Percentiles rank a stretch among this genome's conserved stretches.
These are phyloP conservation scores for Plecotus auritus DNA, from an alignment of 2,113 vertebrate genomes.

Conservation along the genomic window DNA sequence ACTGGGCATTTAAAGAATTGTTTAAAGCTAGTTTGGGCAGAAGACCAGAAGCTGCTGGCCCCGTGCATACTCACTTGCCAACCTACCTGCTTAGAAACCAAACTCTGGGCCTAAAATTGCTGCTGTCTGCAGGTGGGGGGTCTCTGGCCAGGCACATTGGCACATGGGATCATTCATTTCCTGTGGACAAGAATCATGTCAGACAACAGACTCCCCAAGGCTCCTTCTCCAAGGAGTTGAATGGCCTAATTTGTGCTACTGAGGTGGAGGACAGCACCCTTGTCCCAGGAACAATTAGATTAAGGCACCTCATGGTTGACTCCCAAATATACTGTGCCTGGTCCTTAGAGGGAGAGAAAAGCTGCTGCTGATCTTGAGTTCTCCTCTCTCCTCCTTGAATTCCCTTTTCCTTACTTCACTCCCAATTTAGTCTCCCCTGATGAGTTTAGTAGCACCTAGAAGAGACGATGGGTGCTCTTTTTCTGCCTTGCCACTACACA, in stretches of 20 bases:
- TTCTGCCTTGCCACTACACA: not conserved
- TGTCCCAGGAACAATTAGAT: not conserved
- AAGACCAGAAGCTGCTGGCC: not conserved
- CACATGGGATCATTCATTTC: not conserved
- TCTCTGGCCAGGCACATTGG: not conserved
- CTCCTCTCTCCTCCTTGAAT: not conserved
- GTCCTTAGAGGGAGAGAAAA: not conserved
- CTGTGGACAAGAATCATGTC: slow-evolving; percentile 20
- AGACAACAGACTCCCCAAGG: not conserved
- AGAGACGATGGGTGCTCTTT: not conserved
- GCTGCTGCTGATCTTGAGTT: slow-evolving; percentile 16
- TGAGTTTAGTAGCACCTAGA: not conserved
- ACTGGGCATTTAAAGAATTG: slow-evolving; percentile 17
- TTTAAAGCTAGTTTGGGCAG: not conserved
- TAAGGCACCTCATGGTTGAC: not conserved
- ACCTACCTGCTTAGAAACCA: not conserved
- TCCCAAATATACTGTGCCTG: not conserved
- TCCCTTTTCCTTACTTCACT: not conserved
- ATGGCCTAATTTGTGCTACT: not conserved
- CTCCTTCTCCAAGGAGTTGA: not conserved
- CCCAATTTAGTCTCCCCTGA: not conserved
- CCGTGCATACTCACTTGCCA: not conserved
- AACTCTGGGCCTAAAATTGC: not conserved
- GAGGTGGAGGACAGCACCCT: not conserved
- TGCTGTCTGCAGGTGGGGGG: not conserved